These are phyloP conservation scores for Drosophila triauraria DNA, from an alignment of 1,140 invertebrate genomes.

Conservation along the genomic window DNA sequence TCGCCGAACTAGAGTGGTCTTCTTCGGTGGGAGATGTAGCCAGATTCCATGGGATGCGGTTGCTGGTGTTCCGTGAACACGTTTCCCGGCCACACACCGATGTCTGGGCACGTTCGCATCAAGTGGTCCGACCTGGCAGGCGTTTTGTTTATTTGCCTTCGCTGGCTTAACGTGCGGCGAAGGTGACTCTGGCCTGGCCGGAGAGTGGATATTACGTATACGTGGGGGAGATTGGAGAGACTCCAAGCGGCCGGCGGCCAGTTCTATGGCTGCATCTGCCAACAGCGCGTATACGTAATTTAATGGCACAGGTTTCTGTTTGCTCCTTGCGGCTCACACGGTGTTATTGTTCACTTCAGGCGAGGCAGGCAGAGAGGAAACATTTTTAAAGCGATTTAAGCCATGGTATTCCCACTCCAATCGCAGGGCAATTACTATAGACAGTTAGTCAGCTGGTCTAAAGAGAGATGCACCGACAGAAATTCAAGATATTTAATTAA, in stretches of 20 bases:
- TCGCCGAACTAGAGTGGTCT: conserved; percentile 11
- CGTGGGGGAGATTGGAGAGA: conserved; percentile 1
- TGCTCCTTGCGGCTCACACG: conserved; percentile 39
- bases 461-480: background rate
- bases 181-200: background rate
- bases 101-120: conserved; percentile 66
- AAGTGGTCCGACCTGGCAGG: conserved; percentile 50
- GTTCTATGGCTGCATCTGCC: conserved; percentile 46
- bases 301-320: conserved; percentile 56
- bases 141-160: conserved; percentile 75
- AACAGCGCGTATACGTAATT: conserved; percentile 70
- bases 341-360: conserved; percentile 56
- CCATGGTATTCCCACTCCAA: conserved; percentile 6
- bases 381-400: conserved; percentile 68
- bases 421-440: conserved; percentile 49
- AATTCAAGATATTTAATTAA: background rate
- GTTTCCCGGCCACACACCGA: conserved; percentile 48
- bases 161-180: conserved; percentile 31
- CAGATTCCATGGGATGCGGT: background rate
- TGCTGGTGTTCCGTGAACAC: conserved; percentile 15
- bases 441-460: conserved; percentile 8
- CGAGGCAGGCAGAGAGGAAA: background rate
- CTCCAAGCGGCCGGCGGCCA: conserved; percentile 9
- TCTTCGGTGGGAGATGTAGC: conserved; percentile 1
- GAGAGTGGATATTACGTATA: conserved; percentile 18